Evolutionary conservation across 2,888 invertebrate genomes (phyloP).

Genomic region (Scotopteryx bipunctaria): DNA sequence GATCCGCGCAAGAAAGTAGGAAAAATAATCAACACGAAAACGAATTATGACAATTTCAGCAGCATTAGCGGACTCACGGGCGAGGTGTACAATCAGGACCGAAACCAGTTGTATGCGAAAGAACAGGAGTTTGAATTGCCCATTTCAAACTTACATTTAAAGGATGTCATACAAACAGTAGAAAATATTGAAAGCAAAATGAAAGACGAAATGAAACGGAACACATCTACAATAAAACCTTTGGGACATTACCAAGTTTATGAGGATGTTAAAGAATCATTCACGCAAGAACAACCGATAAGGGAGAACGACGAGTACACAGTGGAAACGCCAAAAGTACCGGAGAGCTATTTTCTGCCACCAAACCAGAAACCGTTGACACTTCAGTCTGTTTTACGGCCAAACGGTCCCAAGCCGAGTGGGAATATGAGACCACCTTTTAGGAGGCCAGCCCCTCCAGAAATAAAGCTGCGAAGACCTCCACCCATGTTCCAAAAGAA

Average conservation of each 20-base stretch:
- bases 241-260: conserved; percentile 64
- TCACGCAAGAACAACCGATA: conserved; percentile 62
- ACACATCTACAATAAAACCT: conserved; percentile 41
- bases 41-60: conserved; percentile 80
- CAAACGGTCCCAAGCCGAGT: conserved; percentile 56
- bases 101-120: conserved; percentile 50
- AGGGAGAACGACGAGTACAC: conserved; percentile 69
- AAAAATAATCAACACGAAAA: conserved; percentile 77
- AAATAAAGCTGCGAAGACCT: conserved; percentile 72
- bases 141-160: conserved; percentile 68
- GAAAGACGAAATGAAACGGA: conserved; percentile 58
- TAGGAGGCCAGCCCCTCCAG: conserved; percentile 72
- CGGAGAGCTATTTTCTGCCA: conserved; percentile 63
- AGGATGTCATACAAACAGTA: conserved; percentile 73
- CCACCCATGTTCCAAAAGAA: conserved; percentile 56
- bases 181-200: conserved; percentile 69
- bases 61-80: conserved; percentile 65
- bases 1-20: conserved; percentile 69
- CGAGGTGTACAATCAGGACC: conserved; percentile 53
- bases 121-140: conserved; percentile 75
- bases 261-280: conserved; percentile 63
- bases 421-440: conserved; percentile 65
- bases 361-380: conserved; percentile 72
- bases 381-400: conserved; percentile 72
- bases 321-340: conserved; percentile 58